These are phyloP conservation scores for Oscheius sp. DNA, from an alignment of 2,888 invertebrate genomes.

Conservation along the genomic window DNA sequence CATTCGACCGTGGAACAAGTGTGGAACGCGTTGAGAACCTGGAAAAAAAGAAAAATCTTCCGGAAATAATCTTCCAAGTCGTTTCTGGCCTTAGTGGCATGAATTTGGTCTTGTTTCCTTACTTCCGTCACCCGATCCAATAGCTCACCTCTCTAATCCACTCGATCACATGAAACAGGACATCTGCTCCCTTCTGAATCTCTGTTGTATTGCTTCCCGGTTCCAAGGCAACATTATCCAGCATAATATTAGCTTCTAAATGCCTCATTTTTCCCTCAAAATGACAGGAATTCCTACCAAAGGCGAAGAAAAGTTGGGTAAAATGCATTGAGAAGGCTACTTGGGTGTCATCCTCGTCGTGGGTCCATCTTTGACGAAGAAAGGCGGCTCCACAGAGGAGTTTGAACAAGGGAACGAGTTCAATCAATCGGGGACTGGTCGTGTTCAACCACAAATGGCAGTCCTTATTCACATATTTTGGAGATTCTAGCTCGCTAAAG, in stretches of 20 bases:
- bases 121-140: no score
- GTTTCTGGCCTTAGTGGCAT: no score
- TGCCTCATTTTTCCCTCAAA: not conserved
- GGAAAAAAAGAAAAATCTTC: not conserved
- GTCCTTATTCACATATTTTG: conserved; percentile 14
- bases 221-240: not conserved
- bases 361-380: conserved; percentile 45
- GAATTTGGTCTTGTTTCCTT: not conserved
- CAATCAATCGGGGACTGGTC: conserved; percentile 28
- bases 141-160: conserved; percentile 28
- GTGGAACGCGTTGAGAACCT: conserved; percentile 21
- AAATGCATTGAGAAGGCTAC: conserved; percentile 37
- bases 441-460: conserved; percentile 36
- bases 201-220: not conserved
- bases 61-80: no score
- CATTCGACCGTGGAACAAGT: not conserved
- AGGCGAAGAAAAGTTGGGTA: conserved; percentile 38
- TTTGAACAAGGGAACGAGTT: conserved; percentile 40
- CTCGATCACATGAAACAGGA: conserved; percentile 18
- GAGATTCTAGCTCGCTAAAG: conserved; percentile 32
- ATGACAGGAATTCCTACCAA: conserved; percentile 26
- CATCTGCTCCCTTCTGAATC: conserved; percentile 3
- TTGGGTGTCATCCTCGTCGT: conserved; percentile 46
- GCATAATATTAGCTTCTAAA: conserved; percentile 35
- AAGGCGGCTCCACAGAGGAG: conserved; percentile 43